phyloP scores from a whole-genome alignment of 1,140 invertebrate species.

The Lepidostoma basale region DNA sequence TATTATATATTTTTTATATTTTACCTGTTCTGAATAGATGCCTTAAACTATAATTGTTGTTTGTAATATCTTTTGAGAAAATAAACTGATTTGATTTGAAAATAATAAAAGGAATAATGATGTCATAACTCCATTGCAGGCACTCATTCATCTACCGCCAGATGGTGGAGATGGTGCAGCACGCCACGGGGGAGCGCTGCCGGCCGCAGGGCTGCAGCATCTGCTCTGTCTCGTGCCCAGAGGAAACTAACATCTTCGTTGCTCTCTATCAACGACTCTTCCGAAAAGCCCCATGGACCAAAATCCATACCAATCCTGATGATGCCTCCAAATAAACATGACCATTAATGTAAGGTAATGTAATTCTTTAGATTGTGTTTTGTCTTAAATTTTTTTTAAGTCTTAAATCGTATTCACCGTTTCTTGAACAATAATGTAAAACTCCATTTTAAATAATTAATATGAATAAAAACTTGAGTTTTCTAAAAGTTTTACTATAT shows the following conservation, averaged over 20 bases:
- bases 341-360: neutral
- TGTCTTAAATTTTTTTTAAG: too few relatives aligned
- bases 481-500: too few relatives aligned
- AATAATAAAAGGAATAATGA: too few relatives aligned
- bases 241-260: neutral
- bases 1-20: neutral
- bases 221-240: neutral
- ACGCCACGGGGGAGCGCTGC: constrained; percentile 39
- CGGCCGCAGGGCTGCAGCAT: constrained; percentile 23
- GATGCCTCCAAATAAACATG: neutral
- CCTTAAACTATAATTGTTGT: too few relatives aligned
- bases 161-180: constrained; percentile 44
- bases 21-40: neutral
- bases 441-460: too few relatives aligned
- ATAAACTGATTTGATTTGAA: too few relatives aligned
- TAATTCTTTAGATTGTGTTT: too few relatives aligned
- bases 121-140: constrained; percentile 22
- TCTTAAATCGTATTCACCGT: too few relatives aligned
- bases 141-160: constrained; percentile 43
- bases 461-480: too few relatives aligned
- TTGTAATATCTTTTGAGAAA: too few relatives aligned
- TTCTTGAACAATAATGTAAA: too few relatives aligned
- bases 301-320: too few relatives aligned
- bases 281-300: neutral
- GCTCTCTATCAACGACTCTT: neutral